Base-by-base conservation (phyloP, 2,888 invertebrate species). In the Adineta ricciae region DNA sequence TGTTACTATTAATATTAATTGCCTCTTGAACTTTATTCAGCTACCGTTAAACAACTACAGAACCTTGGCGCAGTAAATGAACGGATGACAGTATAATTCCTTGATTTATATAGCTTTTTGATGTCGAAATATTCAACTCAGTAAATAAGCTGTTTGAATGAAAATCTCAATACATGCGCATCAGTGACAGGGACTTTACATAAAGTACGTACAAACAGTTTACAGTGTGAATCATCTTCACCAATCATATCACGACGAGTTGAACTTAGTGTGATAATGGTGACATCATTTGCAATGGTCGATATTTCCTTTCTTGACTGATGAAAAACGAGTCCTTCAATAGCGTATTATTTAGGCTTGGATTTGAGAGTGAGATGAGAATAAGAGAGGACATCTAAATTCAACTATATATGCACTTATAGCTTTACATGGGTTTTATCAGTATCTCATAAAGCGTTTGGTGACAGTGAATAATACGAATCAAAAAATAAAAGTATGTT, bases 171-270 rank as follows among this genome's bases (percentile, higher is more conserved):
- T 16, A 73, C 73, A 38, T 73, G 38, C 94, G 91, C 99, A n/a
- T n/a, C n/a, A n/a, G n/a, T n/a, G n/a, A n/a, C 99, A 0, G 97
- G 99, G 86, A 99, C 97, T 88, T 95, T 95, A 91, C 98, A 99
- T 7, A 99, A 92, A 0, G 99, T 97, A 87, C 99, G 92, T 88
- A 99, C 98, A 49, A 99, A 97, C 14, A 98, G 96, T 0, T 97
- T 96, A 86, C 96, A 92, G 90, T 96, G 96, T 87, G 95, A 91
- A 91, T 96, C 96, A 90, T 97, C 96, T 90, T 95, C 90, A 0
- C 96, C 96, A 21, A 97, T 98, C 97, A 98, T 98, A 89, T 98
- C 98, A n/a, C n/a, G n/a, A 91, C 97, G 97, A 1, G 97, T 98
- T 87, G 98, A 91, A 87, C 96, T 91, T 90, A 91, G 91, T 2